A percentile compares a stretch with the other conserved stretches of the same genome.
Conservation (phyloP, 2,113 vertebrate species). For the Microtus ochrogaster region DNA sequence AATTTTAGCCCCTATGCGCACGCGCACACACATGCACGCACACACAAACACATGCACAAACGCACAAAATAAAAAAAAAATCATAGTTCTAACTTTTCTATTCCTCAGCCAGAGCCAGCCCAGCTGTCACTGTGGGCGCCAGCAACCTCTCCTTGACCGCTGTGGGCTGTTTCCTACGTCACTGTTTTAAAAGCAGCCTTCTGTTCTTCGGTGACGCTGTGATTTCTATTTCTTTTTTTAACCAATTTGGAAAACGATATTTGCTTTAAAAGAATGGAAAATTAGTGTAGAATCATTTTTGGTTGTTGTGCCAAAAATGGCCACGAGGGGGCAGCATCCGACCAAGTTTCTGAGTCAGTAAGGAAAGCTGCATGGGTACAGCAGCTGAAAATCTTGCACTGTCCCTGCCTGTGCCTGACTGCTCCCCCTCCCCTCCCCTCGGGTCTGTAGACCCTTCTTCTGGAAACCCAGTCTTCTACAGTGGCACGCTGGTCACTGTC, state of each 20-base stretch:
- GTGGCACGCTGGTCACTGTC: background rate
- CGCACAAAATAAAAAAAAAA: background rate
- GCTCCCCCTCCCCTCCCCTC: background rate
- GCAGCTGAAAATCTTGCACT: background rate
- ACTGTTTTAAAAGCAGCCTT: background rate
- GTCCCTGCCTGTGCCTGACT: too few species aligned
- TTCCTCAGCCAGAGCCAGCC: accelerated
- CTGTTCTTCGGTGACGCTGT: background rate
- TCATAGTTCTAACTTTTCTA: background rate
- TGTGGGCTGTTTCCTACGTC: background rate
- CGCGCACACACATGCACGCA: too few species aligned
- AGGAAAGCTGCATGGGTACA: background rate
- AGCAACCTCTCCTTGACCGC: background rate
- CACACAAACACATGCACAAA: background rate
- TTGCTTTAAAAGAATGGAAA: background rate
- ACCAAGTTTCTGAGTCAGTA: background rate
- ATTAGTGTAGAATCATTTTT: background rate
- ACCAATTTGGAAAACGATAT: background rate
- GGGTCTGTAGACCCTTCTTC: background rate
- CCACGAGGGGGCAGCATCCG: background rate
- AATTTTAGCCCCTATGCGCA: background rate
- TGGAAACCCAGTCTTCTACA: background rate
- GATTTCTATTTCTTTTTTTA: background rate
- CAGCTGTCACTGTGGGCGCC: accelerated
- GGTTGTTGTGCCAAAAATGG: background rate